phyloP scores from a whole-genome alignment of 2,888 invertebrate genomes.

The Podotricha telesiphe region DNA sequence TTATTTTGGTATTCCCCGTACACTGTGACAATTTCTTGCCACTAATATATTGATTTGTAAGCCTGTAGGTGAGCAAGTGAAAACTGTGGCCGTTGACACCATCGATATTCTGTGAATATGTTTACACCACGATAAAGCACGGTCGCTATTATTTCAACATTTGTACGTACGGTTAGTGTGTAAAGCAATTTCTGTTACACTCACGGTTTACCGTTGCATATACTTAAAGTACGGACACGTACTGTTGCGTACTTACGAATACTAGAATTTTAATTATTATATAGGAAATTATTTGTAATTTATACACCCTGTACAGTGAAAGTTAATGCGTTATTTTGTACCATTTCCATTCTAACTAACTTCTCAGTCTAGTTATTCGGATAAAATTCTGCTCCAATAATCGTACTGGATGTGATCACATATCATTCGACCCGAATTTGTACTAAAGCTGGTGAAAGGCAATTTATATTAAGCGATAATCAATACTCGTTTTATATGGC shows the following conservation, averaged over 20 bases:
- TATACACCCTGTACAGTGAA: slow-evolving; percentile 55
- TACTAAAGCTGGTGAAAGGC: slow-evolving; percentile 69
- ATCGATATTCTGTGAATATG: slow-evolving; percentile 37
- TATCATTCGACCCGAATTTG: slow-evolving; percentile 73
- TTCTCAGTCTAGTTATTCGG: slow-evolving; percentile 75
- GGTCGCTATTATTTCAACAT: slow-evolving; percentile 63
- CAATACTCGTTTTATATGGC: slow-evolving; percentile 44
- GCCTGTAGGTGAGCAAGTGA: slow-evolving; percentile 15
- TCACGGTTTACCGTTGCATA: slow-evolving; percentile 58
- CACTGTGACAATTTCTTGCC: neutral
- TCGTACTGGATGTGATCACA: slow-evolving; percentile 70
- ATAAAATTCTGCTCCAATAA: slow-evolving; percentile 76
- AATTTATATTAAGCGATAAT: slow-evolving; percentile 46
- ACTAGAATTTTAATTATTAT: slow-evolving; percentile 32
- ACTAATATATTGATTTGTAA: slow-evolving; percentile 17
- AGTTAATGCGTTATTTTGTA: slow-evolving; percentile 64
- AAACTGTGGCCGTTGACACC: slow-evolving; percentile 24
- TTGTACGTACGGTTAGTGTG: slow-evolving; percentile 58
- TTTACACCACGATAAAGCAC: slow-evolving; percentile 49
- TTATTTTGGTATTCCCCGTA: neutral
- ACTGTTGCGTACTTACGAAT: slow-evolving; percentile 15
- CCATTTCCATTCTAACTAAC: slow-evolving; percentile 67
- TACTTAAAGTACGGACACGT: slow-evolving; percentile 54
- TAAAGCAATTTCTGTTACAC: slow-evolving; percentile 49
- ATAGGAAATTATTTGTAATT: slow-evolving; percentile 32